Evolutionary conservation across 1,140 invertebrate genomes (phyloP).

Genomic region (Musca vetustissima): DNA sequence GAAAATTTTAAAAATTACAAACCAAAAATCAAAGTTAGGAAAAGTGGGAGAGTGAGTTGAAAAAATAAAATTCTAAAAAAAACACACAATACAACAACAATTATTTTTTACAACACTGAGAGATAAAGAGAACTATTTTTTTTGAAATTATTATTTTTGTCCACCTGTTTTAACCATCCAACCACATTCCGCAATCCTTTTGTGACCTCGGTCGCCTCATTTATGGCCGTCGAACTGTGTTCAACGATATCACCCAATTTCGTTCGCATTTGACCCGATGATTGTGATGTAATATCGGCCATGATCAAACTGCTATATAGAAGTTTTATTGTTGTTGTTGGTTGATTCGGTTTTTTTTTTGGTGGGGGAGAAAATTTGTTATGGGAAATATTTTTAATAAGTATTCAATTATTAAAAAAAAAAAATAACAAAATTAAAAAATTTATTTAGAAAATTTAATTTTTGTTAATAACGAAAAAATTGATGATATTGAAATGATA

Average conservation of each 20-base stretch:
- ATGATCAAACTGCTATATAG: slow-evolving; percentile 50
- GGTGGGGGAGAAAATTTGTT: slow-evolving; percentile 3
- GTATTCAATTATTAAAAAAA: neutral
- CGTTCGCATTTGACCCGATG: slow-evolving; percentile 65
- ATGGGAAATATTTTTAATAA: neutral
- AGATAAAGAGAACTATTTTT: neutral
- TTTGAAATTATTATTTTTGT: slow-evolving; percentile 10
- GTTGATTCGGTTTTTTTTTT: neutral
- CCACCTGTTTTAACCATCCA: slow-evolving; percentile 76
- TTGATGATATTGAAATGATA: neutral
- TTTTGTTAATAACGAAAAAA: neutral
- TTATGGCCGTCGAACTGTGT: slow-evolving; percentile 60
- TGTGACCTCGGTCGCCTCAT: slow-evolving; percentile 67
- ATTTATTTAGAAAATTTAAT: too few species aligned
- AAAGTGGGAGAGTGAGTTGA: too few species aligned
- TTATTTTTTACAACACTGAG: neutral
- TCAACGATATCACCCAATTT: slow-evolving; percentile 69
- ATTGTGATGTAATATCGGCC: slow-evolving; percentile 68
- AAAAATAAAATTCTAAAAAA: too few species aligned
- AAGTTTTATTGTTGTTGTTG: too few species aligned
- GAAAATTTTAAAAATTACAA: too few species aligned
- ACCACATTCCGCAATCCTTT: slow-evolving; percentile 70
- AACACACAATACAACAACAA: neutral
- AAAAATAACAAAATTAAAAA: neutral
- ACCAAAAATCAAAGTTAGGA: too few species aligned